Conservation (phyloP, 2,888 invertebrate species). For the Pheosia tremula region DNA sequence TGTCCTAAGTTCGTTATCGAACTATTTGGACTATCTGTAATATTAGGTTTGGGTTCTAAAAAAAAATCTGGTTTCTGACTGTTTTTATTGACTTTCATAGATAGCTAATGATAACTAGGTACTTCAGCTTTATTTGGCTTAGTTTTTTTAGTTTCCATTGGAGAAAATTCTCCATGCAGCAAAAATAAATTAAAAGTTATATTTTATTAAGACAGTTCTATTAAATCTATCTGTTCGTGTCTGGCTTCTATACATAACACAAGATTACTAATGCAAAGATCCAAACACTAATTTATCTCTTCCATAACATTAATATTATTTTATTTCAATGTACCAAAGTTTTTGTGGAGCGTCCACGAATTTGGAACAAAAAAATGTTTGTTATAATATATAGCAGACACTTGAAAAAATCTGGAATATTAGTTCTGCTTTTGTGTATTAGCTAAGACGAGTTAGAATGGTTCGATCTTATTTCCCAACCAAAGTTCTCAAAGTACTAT, state of each 20-base stretch:
- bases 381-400: background rate
- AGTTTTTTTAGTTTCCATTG: too few relatives aligned
- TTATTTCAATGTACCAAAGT: constrained; percentile 3
- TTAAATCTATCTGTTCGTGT: background rate
- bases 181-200: too few relatives aligned
- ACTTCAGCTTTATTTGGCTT: too few relatives aligned
- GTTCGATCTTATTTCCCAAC: background rate
- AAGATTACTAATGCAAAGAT: background rate
- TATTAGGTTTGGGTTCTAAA: too few relatives aligned
- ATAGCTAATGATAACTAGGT: too few relatives aligned
- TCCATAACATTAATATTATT: constrained; percentile 3
- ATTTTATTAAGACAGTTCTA: background rate
- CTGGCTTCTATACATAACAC: background rate
- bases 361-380: constrained; percentile 1
- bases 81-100: too few relatives aligned
- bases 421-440: background rate
- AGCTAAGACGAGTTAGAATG: background rate
- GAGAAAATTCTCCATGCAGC: too few relatives aligned
- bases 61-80: too few relatives aligned
- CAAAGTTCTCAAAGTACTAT: too few relatives aligned
- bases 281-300: background rate
- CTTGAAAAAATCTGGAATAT: background rate
- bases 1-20: too few relatives aligned
- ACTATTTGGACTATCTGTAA: too few relatives aligned
- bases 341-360: constrained; percentile 1